A percentile compares a stretch with the other conserved stretches of the same genome.
Evolutionary conservation across 2,888 invertebrate genomes (phyloP).

Genomic region (Eugnorisma glareosa): DNA sequence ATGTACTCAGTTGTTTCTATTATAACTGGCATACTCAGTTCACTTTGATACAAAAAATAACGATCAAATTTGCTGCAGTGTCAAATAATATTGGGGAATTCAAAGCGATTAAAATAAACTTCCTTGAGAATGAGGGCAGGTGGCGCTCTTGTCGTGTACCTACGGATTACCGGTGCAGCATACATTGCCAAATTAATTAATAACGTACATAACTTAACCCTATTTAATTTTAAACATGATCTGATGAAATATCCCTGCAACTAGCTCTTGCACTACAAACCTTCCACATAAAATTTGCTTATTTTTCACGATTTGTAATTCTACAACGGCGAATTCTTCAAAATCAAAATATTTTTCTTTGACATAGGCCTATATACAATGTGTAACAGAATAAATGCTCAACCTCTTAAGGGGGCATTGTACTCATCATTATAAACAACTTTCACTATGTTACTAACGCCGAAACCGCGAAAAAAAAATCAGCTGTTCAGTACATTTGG

Average conservation of each 20-base stretch:
- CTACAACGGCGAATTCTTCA: too few species aligned
- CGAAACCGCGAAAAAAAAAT: too few species aligned
- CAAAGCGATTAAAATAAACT: slow-evolving; percentile 29
- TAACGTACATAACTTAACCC: background rate
- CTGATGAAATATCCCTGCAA: background rate
- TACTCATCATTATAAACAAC: too few species aligned
- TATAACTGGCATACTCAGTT: background rate
- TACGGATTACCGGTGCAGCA: slow-evolving; percentile 1
- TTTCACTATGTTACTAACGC: too few species aligned
- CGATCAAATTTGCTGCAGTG: background rate
- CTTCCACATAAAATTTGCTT: background rate
- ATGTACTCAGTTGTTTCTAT: background rate
- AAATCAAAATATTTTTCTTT: too few species aligned
- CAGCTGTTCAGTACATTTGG: too few species aligned
- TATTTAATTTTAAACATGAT: slow-evolving; percentile 16
- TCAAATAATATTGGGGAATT: background rate
- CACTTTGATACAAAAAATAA: background rate
- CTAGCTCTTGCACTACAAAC: background rate
- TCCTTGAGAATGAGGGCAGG: slow-evolving; percentile 31
- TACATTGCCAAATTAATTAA: slow-evolving; percentile 29
- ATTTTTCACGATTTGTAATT: too few species aligned
- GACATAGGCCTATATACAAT: too few species aligned
- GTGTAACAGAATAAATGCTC: too few species aligned
- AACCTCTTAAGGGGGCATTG: too few species aligned
- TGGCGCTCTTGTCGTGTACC: background rate